A percentile compares a stretch with the other conserved stretches of the same genome.
Evolutionary conservation across 2,797 vertebrate species (phyloP).

Genomic region (Poeciliopsis paucimaculata): DNA sequence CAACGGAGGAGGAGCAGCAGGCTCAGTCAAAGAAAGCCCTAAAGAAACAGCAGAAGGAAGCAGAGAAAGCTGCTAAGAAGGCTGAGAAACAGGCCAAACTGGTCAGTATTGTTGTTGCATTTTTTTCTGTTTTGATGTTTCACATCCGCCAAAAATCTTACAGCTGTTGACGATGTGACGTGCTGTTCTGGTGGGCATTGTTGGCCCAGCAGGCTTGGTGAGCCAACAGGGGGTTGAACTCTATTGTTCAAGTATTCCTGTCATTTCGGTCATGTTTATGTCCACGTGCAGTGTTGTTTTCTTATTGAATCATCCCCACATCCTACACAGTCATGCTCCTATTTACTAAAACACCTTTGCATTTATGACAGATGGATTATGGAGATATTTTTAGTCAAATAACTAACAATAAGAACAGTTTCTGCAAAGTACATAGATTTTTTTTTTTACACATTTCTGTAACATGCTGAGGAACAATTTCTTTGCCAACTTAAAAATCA

Average conservation of each 20-base stretch:
- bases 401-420: not conserved
- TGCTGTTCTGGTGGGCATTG: constrained; percentile 51
- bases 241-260: constrained; percentile 81
- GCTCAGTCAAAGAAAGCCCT: constrained; percentile 84
- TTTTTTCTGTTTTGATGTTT: constrained; percentile 49
- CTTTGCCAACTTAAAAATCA: not conserved
- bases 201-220: constrained; percentile 50
- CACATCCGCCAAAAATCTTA: constrained; percentile 46
- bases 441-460: not conserved
- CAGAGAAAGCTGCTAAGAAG: constrained; percentile 85
- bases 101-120: constrained; percentile 70
- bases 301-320: constrained; percentile 16
- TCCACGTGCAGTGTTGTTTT: constrained; percentile 67
- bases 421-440: not conserved
- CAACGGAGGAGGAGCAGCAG: constrained; percentile 83
- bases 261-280: constrained; percentile 72
- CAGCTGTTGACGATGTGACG: constrained; percentile 68
- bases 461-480: not conserved
- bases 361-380: not conserved
- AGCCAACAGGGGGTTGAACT: constrained; percentile 34
- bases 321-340: not conserved
- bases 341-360: not conserved
- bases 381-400: not conserved
- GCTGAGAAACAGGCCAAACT: constrained; percentile 84
- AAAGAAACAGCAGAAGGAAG: constrained; percentile 89